Evolutionary conservation across 2,797 vertebrate species (phyloP).

Genomic region (Lepidocolaptes lacrymiger): DNA sequence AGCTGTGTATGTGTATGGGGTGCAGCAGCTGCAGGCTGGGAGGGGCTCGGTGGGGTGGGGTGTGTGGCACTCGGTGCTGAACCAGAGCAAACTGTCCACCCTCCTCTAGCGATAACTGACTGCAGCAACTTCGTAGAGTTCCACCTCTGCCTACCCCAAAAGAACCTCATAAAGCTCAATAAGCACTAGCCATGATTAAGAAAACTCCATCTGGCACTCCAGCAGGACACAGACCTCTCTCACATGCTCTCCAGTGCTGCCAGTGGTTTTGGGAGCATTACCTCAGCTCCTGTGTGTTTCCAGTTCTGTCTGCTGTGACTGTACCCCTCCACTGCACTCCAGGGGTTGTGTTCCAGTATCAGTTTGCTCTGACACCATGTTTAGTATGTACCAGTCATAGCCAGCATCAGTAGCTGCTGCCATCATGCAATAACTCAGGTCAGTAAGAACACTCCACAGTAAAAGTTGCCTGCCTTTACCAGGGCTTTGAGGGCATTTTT

Average conservation of each 20-base stretch:
- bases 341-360: background rate
- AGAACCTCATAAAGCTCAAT: background rate
- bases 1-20: background rate
- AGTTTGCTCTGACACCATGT: background rate
- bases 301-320: background rate
- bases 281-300: background rate
- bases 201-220: background rate
- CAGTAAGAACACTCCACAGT: background rate
- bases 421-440: background rate
- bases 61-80: background rate
- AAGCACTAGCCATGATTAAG: background rate
- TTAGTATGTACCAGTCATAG: background rate
- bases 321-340: background rate
- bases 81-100: background rate
- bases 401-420: background rate
- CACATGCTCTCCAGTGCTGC: background rate
- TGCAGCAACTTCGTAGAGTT: background rate
- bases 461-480: background rate
- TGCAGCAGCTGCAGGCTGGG: background rate
- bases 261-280: background rate
- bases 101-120: background rate
- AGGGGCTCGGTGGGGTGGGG: no score
- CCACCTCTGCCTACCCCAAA: background rate
- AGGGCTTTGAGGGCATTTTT: background rate
- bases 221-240: background rate